Conservation (phyloP, 2,888 invertebrate species). For the Xanthia togata region DNA sequence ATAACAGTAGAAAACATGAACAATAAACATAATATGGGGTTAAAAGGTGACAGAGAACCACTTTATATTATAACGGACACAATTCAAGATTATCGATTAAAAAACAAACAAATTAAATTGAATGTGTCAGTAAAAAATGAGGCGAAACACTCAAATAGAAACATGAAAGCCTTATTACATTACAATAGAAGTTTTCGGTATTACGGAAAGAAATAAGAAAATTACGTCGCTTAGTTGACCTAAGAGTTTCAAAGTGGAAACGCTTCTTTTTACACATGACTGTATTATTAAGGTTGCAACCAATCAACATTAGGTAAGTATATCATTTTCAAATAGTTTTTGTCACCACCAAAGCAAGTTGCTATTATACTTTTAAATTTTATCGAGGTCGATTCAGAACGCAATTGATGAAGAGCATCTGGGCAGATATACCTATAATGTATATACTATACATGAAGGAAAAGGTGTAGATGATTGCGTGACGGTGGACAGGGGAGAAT, state of each 20-base stretch:
- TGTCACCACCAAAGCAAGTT: background rate
- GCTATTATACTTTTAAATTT: background rate
- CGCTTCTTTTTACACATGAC: background rate
- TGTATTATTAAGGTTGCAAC: background rate
- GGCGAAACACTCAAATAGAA: constrained; percentile 10
- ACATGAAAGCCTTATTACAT: constrained; percentile 7
- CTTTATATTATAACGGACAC: constrained; percentile 18
- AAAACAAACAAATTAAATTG: constrained; percentile 14
- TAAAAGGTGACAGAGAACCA: constrained; percentile 6
- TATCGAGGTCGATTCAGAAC: background rate
- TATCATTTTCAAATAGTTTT: background rate
- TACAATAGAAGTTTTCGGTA: background rate
- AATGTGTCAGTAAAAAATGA: constrained; percentile 21
- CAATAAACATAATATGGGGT: constrained; percentile 24
- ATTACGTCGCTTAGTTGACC: background rate
- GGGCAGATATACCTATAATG: too few relatives aligned
- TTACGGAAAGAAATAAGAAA: constrained; percentile 2
- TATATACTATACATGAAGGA: too few relatives aligned
- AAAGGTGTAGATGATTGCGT: too few relatives aligned
- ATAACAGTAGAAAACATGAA: constrained; percentile 11
- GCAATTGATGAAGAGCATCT: background rate
- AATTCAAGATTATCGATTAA: constrained; percentile 18
- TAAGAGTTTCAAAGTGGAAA: background rate
- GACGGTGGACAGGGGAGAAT: too few relatives aligned
- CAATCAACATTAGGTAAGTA: background rate